Base-by-base conservation (phyloP, 2,888 invertebrate species). In the Sphaerophoria taeniata region DNA sequence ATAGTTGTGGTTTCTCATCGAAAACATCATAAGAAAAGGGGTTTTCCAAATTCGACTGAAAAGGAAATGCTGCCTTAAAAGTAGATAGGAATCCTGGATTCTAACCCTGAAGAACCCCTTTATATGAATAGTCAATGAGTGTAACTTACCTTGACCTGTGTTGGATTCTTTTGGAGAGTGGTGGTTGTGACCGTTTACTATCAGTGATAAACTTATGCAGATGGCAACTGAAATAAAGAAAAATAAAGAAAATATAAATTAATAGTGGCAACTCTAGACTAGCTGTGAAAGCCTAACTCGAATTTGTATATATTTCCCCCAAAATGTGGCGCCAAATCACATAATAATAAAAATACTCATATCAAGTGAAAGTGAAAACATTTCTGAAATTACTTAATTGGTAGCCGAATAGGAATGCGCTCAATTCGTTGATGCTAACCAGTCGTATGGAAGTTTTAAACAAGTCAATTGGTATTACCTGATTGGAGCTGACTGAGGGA, bases 1-100 rank as follows among this genome's bases (percentile, higher is more conserved):
- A 16, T 5, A 72, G 7, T 7, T 73, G 71, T 36, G 11, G 88
- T 16, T 87, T 79, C 6, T 45, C 63, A 71, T 87, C 87, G 58
- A 49, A 31, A 36, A 49, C 75, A 31, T 87, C 87, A 53, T 87
- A 81, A 31, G 89, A 88, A 84, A 89, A 89, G 47, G 88, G 88
- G 70, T 88, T 88, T 79, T 89, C 88, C 87, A 90, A 87, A 43
- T 89, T 89, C 61, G 91, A 89, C 92, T 92, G 92, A 89, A 91
- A 92, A 89, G 90, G 90, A 91, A 91, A 92, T 89, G 91, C 91
- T 92, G 90, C 91, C 91, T 92, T 92, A 90, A 91, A 90, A 90
- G 91, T 90, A 89, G 89, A 88, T 89, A 88, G 88, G 87, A 89
- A 89, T 89, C 88, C 88, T 87, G 80, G 87, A 87, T 87, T 24